phyloP scores from a whole-genome alignment of 2,113 vertebrate species.

The Ophthalmotilapia sp. region DNA sequence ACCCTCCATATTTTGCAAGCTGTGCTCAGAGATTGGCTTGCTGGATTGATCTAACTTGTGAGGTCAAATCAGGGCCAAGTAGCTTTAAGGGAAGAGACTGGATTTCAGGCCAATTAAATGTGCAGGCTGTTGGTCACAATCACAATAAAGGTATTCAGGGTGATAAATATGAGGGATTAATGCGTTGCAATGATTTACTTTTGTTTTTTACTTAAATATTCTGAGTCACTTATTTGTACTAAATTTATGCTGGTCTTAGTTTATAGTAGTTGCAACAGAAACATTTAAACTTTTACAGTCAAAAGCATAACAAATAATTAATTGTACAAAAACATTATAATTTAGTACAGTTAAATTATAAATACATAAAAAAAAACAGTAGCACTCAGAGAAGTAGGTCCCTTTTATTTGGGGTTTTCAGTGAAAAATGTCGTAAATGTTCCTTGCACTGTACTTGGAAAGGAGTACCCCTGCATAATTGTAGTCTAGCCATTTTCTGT shows the following conservation, averaged over 20 bases:
- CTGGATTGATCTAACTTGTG: conserved; percentile 10
- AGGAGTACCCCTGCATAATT: not conserved
- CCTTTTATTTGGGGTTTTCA: not conserved
- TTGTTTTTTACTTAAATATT: not conserved
- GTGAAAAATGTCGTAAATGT: not conserved
- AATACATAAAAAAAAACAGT: not conserved
- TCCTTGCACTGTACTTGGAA: not conserved
- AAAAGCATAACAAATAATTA: not conserved
- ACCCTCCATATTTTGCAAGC: conserved; percentile 10
- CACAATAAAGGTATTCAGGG: not conserved
- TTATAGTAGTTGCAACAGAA: not conserved
- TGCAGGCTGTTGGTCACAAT: not conserved
- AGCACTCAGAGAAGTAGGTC: not conserved
- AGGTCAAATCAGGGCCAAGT: conserved; percentile 34
- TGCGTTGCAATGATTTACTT: not conserved
- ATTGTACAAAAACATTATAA: not conserved
- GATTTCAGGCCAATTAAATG: not conserved
- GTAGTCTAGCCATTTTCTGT: not conserved
- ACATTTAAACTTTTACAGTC: not conserved
- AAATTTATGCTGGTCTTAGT: not conserved
- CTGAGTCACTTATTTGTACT: not conserved
- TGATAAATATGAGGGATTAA: not conserved
- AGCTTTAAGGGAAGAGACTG: not conserved
- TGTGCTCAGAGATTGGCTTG: not conserved
- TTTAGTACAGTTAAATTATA: not conserved